Conservation (phyloP, 1,140 invertebrate species). For the Neodiprion lecontei region DNA sequence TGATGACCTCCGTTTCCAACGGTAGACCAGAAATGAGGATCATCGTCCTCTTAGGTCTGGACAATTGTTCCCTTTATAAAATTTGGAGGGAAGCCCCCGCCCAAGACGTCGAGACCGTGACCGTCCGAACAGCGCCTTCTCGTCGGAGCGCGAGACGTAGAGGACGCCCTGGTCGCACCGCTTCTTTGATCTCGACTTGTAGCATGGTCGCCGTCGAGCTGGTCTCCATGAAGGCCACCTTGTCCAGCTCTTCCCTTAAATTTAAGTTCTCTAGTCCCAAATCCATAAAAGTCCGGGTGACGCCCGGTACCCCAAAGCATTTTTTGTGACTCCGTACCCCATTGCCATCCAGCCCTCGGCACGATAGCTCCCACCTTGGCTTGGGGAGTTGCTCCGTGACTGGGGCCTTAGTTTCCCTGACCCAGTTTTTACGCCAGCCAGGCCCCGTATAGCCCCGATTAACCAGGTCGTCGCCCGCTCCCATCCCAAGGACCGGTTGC, state of each 20-base stretch:
- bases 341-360: slow-evolving; percentile 11
- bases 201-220: background rate
- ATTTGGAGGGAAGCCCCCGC: no score
- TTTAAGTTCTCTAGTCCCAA: background rate
- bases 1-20: background rate
- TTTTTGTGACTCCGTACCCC: slow-evolving; percentile 16
- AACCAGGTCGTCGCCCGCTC: no score
- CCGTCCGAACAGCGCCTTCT: background rate
- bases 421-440: no score
- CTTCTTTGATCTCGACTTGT: background rate
- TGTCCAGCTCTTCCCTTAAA: no score
- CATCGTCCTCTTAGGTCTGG: slow-evolving; percentile 7
- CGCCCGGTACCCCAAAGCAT: slow-evolving; percentile 23
- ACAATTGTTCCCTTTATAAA: background rate
- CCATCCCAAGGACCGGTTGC: no score
- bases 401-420: no score
- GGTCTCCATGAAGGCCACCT: no score
- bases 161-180: background rate
- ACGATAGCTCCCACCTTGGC: slow-evolving; percentile 7
- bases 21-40: background rate
- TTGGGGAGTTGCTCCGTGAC: background rate
- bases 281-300: background rate
- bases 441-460: no score
- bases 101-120: no score
- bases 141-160: slow-evolving; percentile 11